These are phyloP conservation scores for Dascyllus trimaculatus DNA, from an alignment of 2,113 vertebrate genomes.

Conservation along the genomic window DNA sequence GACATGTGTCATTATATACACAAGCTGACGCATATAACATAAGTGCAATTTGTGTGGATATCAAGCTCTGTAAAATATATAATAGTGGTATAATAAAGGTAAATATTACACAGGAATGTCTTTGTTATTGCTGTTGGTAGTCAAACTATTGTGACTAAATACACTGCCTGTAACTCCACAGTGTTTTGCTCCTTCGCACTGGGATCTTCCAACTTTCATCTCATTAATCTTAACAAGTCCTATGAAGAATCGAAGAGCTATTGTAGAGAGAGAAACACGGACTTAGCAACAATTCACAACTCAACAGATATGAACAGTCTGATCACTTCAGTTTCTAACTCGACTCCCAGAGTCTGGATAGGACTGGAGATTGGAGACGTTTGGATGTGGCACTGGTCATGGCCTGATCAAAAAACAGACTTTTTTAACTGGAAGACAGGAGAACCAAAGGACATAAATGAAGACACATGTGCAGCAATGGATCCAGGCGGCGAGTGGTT, in stretches of 20 bases:
- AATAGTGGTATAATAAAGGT: too few species aligned
- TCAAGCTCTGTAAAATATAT: too few species aligned
- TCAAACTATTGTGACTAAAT: slow-evolving; percentile 1
- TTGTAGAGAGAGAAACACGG: slow-evolving; percentile 68
- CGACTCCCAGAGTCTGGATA: slow-evolving; percentile 61
- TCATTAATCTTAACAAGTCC: slow-evolving; percentile 31
- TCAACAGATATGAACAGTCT: slow-evolving; percentile 55
- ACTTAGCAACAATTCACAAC: slow-evolving; percentile 75
- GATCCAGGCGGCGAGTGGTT: slow-evolving; percentile 70
- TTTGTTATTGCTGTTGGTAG: background rate
- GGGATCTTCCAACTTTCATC: slow-evolving; percentile 63
- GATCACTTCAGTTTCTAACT: slow-evolving; percentile 17
- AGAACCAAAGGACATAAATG: background rate
- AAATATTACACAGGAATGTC: too few species aligned
- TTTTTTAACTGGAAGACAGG: slow-evolving; percentile 71
- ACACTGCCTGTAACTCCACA: slow-evolving; percentile 31
- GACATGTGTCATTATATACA: background rate
- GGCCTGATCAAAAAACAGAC: slow-evolving; percentile 33
- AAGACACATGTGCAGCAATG: slow-evolving; percentile 70
- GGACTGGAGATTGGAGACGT: slow-evolving; percentile 68
- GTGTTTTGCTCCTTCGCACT: slow-evolving; percentile 42
- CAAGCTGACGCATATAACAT: too few species aligned
- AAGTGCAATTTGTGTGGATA: too few species aligned
- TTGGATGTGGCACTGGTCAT: slow-evolving; percentile 75
- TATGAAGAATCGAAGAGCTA: slow-evolving; percentile 66